These are phyloP conservation scores for Pseudorasbora parva DNA, from an alignment of 2,113 vertebrate species.

Conservation along the genomic window DNA sequence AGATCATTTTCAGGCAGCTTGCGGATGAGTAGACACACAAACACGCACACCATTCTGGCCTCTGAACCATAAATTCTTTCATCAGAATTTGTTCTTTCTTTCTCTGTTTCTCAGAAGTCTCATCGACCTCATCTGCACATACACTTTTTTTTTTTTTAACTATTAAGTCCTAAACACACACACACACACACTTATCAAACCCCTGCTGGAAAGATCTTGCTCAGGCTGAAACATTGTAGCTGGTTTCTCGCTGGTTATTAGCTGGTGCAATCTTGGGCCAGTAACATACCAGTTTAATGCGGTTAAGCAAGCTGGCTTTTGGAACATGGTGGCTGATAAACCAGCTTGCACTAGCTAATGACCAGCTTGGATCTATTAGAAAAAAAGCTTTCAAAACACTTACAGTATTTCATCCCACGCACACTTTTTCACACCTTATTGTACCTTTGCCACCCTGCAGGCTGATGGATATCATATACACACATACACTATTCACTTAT, in stretches of 20 bases:
- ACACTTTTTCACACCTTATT: constrained; percentile 16
- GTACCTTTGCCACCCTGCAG: not conserved
- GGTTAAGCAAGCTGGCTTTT: not conserved
- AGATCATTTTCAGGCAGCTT: constrained; percentile 23
- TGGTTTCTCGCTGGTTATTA: not conserved
- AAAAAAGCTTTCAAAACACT: not conserved
- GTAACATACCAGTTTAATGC: not conserved
- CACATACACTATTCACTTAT: not conserved
- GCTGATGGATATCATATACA: not conserved
- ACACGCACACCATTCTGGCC: not conserved
- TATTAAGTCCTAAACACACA: not conserved
- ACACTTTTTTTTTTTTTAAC: too few species aligned
- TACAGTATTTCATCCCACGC: not conserved
- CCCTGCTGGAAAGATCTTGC: not conserved
- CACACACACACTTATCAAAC: not conserved
- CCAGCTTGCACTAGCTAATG: not conserved
- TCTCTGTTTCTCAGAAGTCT: not conserved
- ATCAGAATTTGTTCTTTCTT: not conserved
- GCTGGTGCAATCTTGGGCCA: not conserved
- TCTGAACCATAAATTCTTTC: constrained; percentile 20
- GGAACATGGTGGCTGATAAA: not conserved
- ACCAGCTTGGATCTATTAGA: not conserved
- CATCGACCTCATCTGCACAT: not conserved
- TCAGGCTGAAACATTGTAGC: not conserved
- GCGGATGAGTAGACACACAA: not conserved